A percentile compares a stretch with the other conserved stretches of the same genome.
Conservation (phyloP, 1,140 invertebrate genomes). For the Bradysia coprophila region DNA sequence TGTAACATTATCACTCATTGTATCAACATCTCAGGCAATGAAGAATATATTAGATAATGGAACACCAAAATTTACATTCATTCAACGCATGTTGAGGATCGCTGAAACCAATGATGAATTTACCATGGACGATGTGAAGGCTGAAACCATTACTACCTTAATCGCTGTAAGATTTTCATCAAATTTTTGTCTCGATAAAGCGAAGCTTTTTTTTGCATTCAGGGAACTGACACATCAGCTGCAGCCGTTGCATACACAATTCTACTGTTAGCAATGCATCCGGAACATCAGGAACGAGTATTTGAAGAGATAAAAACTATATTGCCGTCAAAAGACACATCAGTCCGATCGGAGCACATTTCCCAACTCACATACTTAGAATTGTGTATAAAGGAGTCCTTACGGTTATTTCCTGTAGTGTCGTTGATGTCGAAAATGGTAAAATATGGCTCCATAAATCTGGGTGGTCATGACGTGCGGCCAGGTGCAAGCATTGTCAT, state of each 20-base stretch:
- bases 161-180: neutral
- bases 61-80: neutral
- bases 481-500: slow-evolving; percentile 7
- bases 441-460: slow-evolving; percentile 4
- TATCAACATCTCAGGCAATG: neutral
- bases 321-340: neutral
- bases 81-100: neutral
- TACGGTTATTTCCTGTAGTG: slow-evolving; percentile 30
- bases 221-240: neutral
- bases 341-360: neutral
- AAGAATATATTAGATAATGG: neutral
- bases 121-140: neutral
- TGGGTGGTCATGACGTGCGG: slow-evolving; percentile 6
- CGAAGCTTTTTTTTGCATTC: neutral
- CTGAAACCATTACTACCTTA: neutral
- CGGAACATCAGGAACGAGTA: neutral
- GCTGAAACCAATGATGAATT: neutral
- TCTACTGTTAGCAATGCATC: neutral
- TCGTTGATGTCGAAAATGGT: slow-evolving; percentile 26
- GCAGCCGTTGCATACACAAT: neutral
- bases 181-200: neutral
- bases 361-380: slow-evolving; percentile 7
- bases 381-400: slow-evolving; percentile 20
- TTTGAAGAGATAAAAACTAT: neutral
- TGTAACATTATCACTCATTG: no score